Conservation (phyloP, 2,113 vertebrate species). For the Vanacampus margaritifer region DNA sequence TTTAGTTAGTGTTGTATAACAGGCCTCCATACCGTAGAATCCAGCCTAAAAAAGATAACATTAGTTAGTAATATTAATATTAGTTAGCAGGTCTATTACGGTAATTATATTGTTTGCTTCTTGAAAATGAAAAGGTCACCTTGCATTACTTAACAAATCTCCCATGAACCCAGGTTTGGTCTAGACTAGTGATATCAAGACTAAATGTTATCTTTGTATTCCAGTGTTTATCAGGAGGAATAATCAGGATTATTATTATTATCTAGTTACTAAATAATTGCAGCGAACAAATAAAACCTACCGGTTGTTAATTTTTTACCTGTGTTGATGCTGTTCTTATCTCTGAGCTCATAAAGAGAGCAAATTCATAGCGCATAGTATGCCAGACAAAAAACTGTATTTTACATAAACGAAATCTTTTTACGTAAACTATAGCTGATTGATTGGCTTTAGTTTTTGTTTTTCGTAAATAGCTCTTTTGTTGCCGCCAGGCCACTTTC, state of each 20-base stretch:
- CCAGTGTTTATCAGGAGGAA: conserved; percentile 24
- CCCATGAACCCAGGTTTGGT: conserved; percentile 2
- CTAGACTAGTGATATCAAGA: background rate
- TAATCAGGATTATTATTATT: conserved; percentile 26
- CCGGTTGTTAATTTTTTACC: conserved; percentile 38
- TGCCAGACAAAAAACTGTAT: background rate
- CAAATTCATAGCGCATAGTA: background rate
- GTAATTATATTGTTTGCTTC: background rate
- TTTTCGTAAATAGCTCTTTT: background rate
- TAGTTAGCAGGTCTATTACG: background rate
- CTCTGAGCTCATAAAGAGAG: conserved; percentile 1
- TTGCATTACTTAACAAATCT: background rate
- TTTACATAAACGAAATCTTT: conserved; percentile 3
- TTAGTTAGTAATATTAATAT: no score
- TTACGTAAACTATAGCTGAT: background rate
- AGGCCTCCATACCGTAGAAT: background rate
- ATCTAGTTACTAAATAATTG: conserved; percentile 27
- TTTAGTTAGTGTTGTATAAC: background rate
- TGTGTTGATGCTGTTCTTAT: conserved; percentile 11
- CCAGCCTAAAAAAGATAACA: background rate
- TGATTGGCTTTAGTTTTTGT: background rate
- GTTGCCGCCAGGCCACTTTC: background rate
- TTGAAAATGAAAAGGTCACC: background rate
- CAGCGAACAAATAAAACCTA: conserved; percentile 4
- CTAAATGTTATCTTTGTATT: conserved; percentile 10